Percentiles rank a stretch among this genome's conserved stretches.
phyloP scores from a whole-genome alignment of 2,113 vertebrate species.

The Hippocampus guttulatus region DNA sequence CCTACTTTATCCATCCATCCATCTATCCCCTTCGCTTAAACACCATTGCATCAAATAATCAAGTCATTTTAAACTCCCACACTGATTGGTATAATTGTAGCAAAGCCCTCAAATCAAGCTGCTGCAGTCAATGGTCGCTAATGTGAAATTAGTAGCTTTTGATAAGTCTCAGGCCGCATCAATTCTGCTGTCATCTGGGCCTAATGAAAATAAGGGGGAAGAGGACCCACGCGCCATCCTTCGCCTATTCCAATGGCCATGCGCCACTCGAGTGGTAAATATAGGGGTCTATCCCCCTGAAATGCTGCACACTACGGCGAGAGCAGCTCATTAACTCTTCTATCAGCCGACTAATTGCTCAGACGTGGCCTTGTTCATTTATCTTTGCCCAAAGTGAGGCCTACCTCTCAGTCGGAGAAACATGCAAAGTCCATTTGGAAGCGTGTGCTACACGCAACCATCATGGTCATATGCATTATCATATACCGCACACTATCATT shows the following conservation, averaged over 20 bases:
- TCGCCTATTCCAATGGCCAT: slow-evolving; percentile 66
- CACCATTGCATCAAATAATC: slow-evolving; percentile 82
- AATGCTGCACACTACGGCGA: slow-evolving; percentile 44
- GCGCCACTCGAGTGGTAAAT: slow-evolving; percentile 55
- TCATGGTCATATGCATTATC: not conserved
- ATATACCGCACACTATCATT: not conserved
- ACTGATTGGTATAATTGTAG: slow-evolving; percentile 99
- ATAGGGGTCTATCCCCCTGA: slow-evolving; percentile 62
- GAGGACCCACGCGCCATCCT: slow-evolving; percentile 61
- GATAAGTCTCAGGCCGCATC: slow-evolving; percentile 98
- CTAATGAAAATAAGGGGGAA: slow-evolving; percentile 80
- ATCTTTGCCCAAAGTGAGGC: slow-evolving; percentile 38
- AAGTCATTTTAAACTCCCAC: slow-evolving; percentile 98
- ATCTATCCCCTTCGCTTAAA: not conserved
- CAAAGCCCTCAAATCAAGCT: slow-evolving; percentile 97
- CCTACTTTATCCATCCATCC: slow-evolving; percentile 7
- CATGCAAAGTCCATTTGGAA: slow-evolving; percentile 10
- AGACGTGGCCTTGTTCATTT: slow-evolving; percentile 58
- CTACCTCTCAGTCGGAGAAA: slow-evolving; percentile 32
- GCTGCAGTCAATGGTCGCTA: slow-evolving; percentile 99
- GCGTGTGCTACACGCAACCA: not conserved
- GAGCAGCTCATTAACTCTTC: slow-evolving; percentile 62
- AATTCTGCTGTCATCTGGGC: slow-evolving; percentile 95
- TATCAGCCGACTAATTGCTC: slow-evolving; percentile 69
- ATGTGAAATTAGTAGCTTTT: slow-evolving; percentile 99